Evolutionary conservation across 2,888 invertebrate genomes (phyloP).

Genomic region (Drosophila eohydei): DNA sequence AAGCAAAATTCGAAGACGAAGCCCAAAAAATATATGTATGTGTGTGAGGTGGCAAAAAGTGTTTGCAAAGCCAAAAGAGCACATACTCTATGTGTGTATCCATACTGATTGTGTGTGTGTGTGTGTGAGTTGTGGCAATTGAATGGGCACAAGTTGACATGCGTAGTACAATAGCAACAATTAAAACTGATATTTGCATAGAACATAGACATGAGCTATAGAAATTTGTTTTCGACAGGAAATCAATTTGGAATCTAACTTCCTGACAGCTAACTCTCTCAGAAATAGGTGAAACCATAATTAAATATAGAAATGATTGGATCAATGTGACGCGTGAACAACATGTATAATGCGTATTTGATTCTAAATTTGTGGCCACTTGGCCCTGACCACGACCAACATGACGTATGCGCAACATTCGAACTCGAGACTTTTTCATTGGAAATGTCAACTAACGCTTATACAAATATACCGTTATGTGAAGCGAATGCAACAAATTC

Average conservation of each 20-base stretch:
- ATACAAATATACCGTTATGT: not conserved
- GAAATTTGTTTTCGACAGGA: constrained; percentile 29
- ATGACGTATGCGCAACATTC: constrained; percentile 51
- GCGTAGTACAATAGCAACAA: constrained; percentile 77
- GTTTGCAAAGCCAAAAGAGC: constrained; percentile 35
- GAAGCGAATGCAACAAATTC: constrained; percentile 5
- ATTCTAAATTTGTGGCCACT: constrained; percentile 29
- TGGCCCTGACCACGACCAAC: constrained; percentile 54
- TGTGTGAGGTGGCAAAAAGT: constrained; percentile 52
- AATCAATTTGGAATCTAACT: constrained; percentile 47
- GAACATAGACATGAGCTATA: constrained; percentile 18
- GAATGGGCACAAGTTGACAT: constrained; percentile 75
- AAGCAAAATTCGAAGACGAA: constrained; percentile 39
- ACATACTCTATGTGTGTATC: constrained; percentile 16
- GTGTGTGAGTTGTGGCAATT: constrained; percentile 54
- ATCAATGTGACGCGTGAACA: constrained; percentile 53
- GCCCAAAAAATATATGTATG: constrained; percentile 1
- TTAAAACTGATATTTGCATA: constrained; percentile 73
- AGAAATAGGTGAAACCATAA: constrained; percentile 41
- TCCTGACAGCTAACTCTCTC: constrained; percentile 39
- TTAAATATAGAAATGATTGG: constrained; percentile 57
- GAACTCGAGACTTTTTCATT: constrained; percentile 1
- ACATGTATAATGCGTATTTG: constrained; percentile 15
- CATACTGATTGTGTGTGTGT: constrained; percentile 11
- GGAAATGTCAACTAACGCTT: constrained; percentile 24